Conservation (phyloP, 1,140 invertebrate genomes). For the Metaphire vulgaris region DNA sequence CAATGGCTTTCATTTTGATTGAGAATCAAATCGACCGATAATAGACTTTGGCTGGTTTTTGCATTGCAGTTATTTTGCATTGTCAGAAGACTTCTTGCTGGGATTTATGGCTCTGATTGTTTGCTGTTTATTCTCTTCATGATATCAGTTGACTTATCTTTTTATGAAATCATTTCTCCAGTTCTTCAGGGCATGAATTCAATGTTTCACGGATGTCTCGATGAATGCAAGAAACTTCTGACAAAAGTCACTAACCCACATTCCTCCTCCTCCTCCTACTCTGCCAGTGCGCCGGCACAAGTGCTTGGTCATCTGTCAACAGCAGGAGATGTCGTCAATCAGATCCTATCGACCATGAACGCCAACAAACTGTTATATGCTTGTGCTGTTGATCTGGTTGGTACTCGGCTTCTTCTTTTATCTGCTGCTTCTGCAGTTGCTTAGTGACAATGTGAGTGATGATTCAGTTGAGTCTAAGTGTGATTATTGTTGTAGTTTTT, state of each 20-base stretch:
- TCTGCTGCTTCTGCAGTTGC: background rate
- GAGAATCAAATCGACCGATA: too few relatives aligned
- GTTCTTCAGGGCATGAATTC: background rate
- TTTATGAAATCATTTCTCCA: too few relatives aligned
- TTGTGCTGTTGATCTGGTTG: background rate
- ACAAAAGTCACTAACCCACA: background rate
- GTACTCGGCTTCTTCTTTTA: background rate
- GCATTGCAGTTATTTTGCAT: too few relatives aligned
- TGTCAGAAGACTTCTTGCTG: too few relatives aligned
- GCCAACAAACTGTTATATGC: background rate
- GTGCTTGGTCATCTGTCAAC: background rate
- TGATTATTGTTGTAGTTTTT: background rate
- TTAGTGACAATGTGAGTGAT: background rate
- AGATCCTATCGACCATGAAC: background rate
- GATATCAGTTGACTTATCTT: too few relatives aligned
- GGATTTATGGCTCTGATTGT: too few relatives aligned
- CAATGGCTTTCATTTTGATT: too few relatives aligned
- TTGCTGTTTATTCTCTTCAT: too few relatives aligned
- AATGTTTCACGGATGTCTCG: background rate
- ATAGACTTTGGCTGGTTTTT: too few relatives aligned
- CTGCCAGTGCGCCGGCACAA: background rate
- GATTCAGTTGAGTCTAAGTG: background rate
- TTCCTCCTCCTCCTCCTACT: background rate
- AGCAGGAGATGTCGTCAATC: background rate
- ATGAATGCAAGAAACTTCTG: background rate